Evolutionary conservation across 2,113 vertebrate species (phyloP), one percentile per base, ranked within the genome.

Genomic region (Benitochromis conjunctus): DNA sequence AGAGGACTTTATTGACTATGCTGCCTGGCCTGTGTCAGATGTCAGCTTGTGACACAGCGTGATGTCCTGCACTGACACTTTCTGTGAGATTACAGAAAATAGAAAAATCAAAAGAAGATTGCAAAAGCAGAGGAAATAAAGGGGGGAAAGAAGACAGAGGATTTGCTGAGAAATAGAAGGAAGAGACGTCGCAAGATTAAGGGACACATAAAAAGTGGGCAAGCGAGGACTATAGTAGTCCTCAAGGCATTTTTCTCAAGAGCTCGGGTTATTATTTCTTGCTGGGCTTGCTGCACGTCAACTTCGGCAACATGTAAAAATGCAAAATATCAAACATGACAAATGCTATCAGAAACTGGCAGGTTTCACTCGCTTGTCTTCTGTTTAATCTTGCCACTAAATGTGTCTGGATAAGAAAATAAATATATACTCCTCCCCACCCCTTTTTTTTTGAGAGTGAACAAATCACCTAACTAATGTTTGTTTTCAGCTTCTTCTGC

Each of bases 1-100:
- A 95, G 93, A 94, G 76, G 57, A 62, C 89, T 95, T 94, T 95
- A 95, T 96, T 94, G 95, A 95, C 94, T 94, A 64, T 80, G 90
- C 89, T 94, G 90, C 86, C 87, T 36, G 85, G 90, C 91, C 91
- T 13, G 81, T 94, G 94, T 96, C 94, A 95, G 91, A 90, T 93
- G 93, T 95, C 92, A 92, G 92, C 89, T n/a, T 82, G 91, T 79
- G 88, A 91, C 94, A 86, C 83, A 24, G 82, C 58, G 26, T 92
- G 91, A 90, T 31, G 89, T 88, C 87, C 79, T 9, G 64, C 82
- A 16, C 55, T 74, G 92, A 92, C 91, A 82, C 85, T 84, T 89
- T 91, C 83, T 80, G 84, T 10, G 79, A 95, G 94, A 94, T 95
- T 94, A 94, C 83, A 91, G 92, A 88, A 95, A 94, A 94, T 91